Evolutionary conservation across 2,113 vertebrate species (phyloP).

Genomic region (Corynorhinus townsendii): DNA sequence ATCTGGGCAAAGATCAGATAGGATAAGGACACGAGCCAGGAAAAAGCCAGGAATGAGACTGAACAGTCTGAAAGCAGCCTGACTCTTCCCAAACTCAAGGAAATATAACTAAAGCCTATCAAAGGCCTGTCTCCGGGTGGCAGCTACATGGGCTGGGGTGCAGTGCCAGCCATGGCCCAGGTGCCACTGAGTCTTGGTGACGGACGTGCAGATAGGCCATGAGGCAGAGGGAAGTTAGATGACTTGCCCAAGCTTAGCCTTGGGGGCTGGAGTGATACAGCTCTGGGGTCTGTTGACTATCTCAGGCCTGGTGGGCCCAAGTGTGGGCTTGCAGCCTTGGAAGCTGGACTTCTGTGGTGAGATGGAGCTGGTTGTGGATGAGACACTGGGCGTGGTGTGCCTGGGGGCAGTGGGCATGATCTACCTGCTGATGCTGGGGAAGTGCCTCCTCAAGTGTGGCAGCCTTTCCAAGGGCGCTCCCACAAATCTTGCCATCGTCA

Average conservation of each 20-base stretch:
- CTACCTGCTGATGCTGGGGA: neutral
- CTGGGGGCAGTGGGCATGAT: neutral
- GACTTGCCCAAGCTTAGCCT: neutral
- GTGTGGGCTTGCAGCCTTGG: neutral
- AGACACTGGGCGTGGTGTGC: neutral
- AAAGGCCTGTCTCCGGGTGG: neutral
- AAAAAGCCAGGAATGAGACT: neutral
- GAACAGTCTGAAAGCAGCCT: neutral
- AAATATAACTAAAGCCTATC: neutral
- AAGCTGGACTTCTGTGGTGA: neutral
- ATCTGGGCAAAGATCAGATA: neutral
- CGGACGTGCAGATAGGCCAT: neutral
- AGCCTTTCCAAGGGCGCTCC: neutral
- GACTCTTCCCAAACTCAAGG: neutral
- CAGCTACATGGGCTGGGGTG: neutral
- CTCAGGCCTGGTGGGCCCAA: neutral
- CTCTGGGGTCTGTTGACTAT: neutral
- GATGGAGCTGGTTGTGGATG: neutral
- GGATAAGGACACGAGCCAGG: neutral
- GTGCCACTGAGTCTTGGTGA: neutral
- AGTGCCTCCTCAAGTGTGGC: neutral
- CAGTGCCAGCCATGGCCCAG: neutral
- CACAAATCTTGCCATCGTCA: neutral
- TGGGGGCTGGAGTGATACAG: neutral
- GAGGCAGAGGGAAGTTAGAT: neutral